Base-by-base conservation (phyloP, 2,797 vertebrate species). In the Pseudocheirus occidentalis region DNA sequence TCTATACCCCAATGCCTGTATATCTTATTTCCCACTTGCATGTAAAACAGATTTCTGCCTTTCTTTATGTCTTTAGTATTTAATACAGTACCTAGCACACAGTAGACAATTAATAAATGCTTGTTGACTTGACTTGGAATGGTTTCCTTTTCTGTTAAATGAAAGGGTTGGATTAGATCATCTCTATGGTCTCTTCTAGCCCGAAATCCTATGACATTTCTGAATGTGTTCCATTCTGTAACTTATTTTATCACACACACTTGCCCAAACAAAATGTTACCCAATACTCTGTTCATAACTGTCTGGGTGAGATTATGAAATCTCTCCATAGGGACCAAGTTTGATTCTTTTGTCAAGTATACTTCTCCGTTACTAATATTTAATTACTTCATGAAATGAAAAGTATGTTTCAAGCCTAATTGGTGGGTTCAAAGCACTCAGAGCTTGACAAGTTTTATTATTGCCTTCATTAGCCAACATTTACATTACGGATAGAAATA, bases 321-420 rank as follows among this genome's bases (percentile, higher is more conserved):
- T 46, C 40, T 87, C 21, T 46, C 18, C 9, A 24, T 91, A 94
- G 18, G 89, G 89, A 92, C 89, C 96, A 91, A 90, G 13, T 58
- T 95, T 55, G 18, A 90, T 40, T 11, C 50, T 92, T 29, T 4
- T n/a, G 57, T 31, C 93, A 94, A 1, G 10, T 92, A 56, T 95
- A 95, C 55, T 89, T 16, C n/a, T 93, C 90, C 87, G 81, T n/a
- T 50, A 29, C 54, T 95, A 50, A 94, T 95, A 94, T 31, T 95
- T 29, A 95, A 90, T n/a, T 92, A 40, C 13, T 90, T 34, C 91
- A 91, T 92, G 73, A 92, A 5, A 53, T 0, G 1, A n/a, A 95
- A 95, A 55, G 93, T 53, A 56, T 73, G 91, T 0, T 73, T 58
- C 14, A 91, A 18, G 40, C 40, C 3, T 81, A 46, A 46, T 81